Conservation (phyloP, 2,797 vertebrate species). For the Oceanodroma leucorhoa region DNA sequence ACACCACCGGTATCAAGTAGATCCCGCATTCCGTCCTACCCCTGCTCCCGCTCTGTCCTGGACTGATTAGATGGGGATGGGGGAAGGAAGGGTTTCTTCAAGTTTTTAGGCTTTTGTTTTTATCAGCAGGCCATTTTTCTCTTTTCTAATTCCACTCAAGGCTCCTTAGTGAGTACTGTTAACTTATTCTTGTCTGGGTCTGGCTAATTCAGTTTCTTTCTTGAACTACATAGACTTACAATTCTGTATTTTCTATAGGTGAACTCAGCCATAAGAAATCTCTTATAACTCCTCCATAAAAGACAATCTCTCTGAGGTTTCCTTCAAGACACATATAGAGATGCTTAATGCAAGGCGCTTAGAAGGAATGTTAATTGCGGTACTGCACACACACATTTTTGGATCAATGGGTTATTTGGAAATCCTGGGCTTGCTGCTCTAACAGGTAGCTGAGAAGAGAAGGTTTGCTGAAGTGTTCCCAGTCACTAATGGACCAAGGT, state of each 20-base stretch:
- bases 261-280: constrained; percentile 81
- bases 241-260: constrained; percentile 79
- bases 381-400: background rate
- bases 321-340: constrained; percentile 62
- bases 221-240: constrained; percentile 74
- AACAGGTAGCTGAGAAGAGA: constrained; percentile 22
- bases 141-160: constrained; percentile 72
- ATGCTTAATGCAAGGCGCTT: constrained; percentile 32
- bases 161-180: constrained; percentile 67
- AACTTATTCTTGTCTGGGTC: constrained; percentile 72
- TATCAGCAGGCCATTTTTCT: constrained; percentile 51
- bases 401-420: constrained; percentile 4
- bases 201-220: constrained; percentile 71
- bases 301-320: constrained; percentile 66
- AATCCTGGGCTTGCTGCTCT: background rate
- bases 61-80: background rate
- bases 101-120: constrained; percentile 56
- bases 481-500: background rate
- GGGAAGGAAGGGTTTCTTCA: constrained; percentile 45
- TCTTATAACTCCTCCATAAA: constrained; percentile 70
- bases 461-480: background rate
- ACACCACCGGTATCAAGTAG: constrained; percentile 35
- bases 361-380: constrained; percentile 69
- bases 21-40: background rate
- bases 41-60: background rate